A percentile compares a stretch with the other conserved stretches of the same genome.
Conservation (phyloP, 2,797 vertebrate genomes). For the Centropyge bicolor region DNA sequence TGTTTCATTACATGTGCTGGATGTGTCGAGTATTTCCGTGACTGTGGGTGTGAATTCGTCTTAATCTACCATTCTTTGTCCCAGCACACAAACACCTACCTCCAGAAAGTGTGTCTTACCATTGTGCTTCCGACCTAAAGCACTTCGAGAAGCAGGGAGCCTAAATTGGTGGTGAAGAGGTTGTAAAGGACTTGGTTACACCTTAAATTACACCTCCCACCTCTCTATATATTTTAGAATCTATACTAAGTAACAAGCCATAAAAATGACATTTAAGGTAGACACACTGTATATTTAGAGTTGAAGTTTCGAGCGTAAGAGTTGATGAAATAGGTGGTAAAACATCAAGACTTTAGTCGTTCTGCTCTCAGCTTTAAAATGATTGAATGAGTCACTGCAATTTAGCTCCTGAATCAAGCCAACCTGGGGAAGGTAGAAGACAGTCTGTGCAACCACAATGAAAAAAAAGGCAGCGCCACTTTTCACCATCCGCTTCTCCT, state of each 20-base stretch:
- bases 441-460: constrained; percentile 6
- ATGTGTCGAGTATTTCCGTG: constrained; percentile 10
- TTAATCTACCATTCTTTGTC: constrained; percentile 7
- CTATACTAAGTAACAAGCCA: constrained; percentile 33
- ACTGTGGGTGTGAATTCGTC: constrained; percentile 42
- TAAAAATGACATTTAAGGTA: constrained; percentile 47
- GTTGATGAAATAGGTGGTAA: constrained; percentile 50
- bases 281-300: constrained; percentile 43
- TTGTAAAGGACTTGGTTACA: constrained; percentile 59
- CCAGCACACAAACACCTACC: constrained; percentile 19
- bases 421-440: not conserved
- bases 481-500: constrained; percentile 36
- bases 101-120: constrained; percentile 2
- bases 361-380: constrained; percentile 42
- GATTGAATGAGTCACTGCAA: constrained; percentile 46
- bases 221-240: constrained; percentile 53
- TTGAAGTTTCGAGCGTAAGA: constrained; percentile 35
- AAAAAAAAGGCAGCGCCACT: constrained; percentile 16
- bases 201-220: constrained; percentile 64
- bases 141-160: constrained; percentile 26
- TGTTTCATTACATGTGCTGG: constrained; percentile 9
- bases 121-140: constrained; percentile 44
- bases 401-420: constrained; percentile 4
- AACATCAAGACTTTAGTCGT: constrained; percentile 44
- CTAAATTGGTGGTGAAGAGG: constrained; percentile 54